Evolutionary conservation across 2,888 invertebrate species (phyloP), one percentile per base, ranked within the genome.

Genomic region (Scaptomyza caliginosa): DNA sequence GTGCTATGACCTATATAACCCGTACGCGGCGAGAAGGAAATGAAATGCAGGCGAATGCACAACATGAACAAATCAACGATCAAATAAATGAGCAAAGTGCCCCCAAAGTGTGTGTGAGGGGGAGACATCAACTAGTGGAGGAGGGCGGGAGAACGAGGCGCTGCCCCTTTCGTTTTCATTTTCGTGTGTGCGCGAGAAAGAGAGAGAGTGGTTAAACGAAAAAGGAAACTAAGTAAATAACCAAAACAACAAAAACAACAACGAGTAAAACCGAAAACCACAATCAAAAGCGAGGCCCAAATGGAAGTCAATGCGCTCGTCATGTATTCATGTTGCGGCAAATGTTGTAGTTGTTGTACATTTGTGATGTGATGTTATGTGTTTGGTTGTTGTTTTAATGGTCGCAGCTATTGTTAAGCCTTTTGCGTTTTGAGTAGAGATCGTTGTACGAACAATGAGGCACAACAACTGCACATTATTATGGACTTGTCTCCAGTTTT

Each of bases 1-100:
- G 83, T 85, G 86, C 79, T 81, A 74, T 82, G 82, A 82, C 82
- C 82, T 63, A 82, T 87, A 82, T 87, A 82, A 82, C 86, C 88
- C 88, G 60, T 69, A 51, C 34, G 28, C 16, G 30, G 24, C 1
- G n/a, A 17, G 42, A 46, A 19, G 32, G 57, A 66, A 59, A 42
- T 51, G 55, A 48, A 43, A 67, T 72, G 66, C 83, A 76, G 60
- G 56, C 83, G 67, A 71, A 64, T 82, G 67, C 72, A 78, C 70
- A 65, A 49, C 55, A 66, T 68, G 67, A 66, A 68, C 78, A 69
- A 70, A 87, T 77, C 78, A 78, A 87, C 72, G 56, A 45, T 42
- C 70, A 69, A 78, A 72, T 82, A 85, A 81, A 87, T 81, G 82
- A 74, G 87, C 72, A 85, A 86, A 85, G 65, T 68, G 67, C 69